These are phyloP conservation scores for Drosophila ficusphila DNA, from an alignment of 1,140 invertebrate genomes.

Conservation along the genomic window DNA sequence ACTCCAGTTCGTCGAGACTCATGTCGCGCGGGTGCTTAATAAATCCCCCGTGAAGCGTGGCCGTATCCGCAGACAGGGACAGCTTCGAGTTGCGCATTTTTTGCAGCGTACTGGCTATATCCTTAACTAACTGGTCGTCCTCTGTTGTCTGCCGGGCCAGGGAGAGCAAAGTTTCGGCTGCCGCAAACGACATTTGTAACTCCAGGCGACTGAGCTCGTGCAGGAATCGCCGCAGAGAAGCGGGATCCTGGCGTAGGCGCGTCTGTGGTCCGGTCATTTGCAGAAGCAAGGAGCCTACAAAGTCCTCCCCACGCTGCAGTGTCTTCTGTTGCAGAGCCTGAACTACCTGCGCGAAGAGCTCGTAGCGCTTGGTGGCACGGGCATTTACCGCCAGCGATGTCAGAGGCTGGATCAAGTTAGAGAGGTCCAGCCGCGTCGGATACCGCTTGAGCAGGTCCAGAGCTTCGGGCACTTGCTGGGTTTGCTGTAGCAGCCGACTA, in stretches of 20 bases:
- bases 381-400: conserved; percentile 54
- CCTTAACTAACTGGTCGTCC: conserved; percentile 2
- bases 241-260: conserved; percentile 57
- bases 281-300: conserved; percentile 62
- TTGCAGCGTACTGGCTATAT: conserved; percentile 45
- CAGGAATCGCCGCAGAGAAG: conserved; percentile 48
- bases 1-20: conserved; percentile 85
- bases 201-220: conserved; percentile 63
- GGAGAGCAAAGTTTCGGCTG: conserved; percentile 45
- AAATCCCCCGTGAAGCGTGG: conserved; percentile 36
- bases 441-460: conserved; percentile 65
- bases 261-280: conserved; percentile 61
- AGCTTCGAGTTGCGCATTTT: conserved; percentile 57
- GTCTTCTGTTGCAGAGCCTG: conserved; percentile 49
- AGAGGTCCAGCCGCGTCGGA: conserved; percentile 63
- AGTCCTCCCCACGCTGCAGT: conserved; percentile 54
- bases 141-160: background rate
- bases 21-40: conserved; percentile 84
- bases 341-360: conserved; percentile 54
- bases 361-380: conserved; percentile 69
- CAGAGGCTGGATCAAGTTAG: conserved; percentile 44
- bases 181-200: conserved; percentile 57
- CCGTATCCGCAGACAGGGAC: conserved; percentile 26
- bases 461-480: conserved; percentile 59
- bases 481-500: conserved; percentile 73